Conservation (phyloP, 2,888 invertebrate species). For the Mesorhabditis spiculigera region DNA sequence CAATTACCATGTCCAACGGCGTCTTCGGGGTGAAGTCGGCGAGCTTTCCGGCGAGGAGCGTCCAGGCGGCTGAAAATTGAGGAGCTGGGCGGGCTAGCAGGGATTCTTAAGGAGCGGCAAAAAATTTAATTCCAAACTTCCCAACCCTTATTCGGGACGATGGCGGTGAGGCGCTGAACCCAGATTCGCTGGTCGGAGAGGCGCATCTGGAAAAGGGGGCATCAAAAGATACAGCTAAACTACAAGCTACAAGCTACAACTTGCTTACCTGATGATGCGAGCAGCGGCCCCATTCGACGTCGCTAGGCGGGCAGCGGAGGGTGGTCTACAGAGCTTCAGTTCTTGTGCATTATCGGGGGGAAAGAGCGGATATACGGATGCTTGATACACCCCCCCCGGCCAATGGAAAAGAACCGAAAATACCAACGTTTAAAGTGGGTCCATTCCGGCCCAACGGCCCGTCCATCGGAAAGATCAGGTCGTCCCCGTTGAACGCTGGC, state of each 20-base stretch:
- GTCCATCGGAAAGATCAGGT: conserved; percentile 47
- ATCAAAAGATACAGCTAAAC: neutral
- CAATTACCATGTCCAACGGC: neutral
- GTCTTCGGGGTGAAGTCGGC: neutral
- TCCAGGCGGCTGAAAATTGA: neutral
- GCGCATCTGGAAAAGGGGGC: conserved; percentile 13
- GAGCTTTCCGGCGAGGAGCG: neutral
- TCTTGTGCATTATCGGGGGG: neutral
- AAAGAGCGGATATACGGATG: neutral
- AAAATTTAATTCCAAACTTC: neutral
- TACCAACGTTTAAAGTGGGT: conserved; percentile 21
- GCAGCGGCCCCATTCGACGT: conserved; percentile 27
- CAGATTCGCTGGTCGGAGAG: conserved; percentile 35
- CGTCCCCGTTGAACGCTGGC: conserved; percentile 46
- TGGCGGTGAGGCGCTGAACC: conserved; percentile 27
- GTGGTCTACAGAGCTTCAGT: conserved; percentile 19
- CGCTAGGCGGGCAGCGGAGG: conserved; percentile 26
- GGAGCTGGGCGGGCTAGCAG: no score
- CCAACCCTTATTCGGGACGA: conserved; percentile 18
- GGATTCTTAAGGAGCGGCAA: neutral
- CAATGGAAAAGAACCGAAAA: neutral
- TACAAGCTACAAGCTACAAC: neutral
- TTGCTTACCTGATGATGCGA: conserved; percentile 23
- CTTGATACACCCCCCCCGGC: no score
- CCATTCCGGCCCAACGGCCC: conserved; percentile 43